Evolutionary conservation across 2,113 vertebrate genomes (phyloP).

Genomic region (Leptobrachium ailaonicum): DNA sequence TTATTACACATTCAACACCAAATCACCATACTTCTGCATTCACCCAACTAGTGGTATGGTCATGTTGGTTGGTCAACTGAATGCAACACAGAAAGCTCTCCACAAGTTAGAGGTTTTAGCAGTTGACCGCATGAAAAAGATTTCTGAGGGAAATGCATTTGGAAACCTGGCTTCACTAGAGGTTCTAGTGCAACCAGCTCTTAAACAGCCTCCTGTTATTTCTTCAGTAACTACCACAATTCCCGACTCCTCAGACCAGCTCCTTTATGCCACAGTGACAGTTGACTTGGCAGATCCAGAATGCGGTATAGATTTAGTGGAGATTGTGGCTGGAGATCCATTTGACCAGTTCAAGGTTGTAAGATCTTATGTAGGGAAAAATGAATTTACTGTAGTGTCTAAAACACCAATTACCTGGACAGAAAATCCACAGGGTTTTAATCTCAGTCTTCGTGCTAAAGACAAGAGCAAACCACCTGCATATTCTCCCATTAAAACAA

Average conservation of each 20-base stretch:
- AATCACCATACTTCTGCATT: conserved; percentile 75
- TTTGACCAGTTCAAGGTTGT: conserved; percentile 80
- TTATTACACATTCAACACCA: conserved; percentile 83
- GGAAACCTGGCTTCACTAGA: conserved; percentile 81
- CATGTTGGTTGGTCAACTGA: conserved; percentile 75
- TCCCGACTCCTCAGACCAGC: conserved; percentile 59
- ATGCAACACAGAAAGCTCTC: conserved; percentile 71
- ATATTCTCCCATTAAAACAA: conserved; percentile 69
- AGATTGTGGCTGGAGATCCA: conserved; percentile 81
- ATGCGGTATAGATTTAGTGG: conserved; percentile 69
- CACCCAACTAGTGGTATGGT: conserved; percentile 87
- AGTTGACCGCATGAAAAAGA: conserved; percentile 89
- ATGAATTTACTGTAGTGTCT: conserved; percentile 82
- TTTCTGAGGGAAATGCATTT: conserved; percentile 79
- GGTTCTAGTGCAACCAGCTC: conserved; percentile 75
- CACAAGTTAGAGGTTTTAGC: conserved; percentile 87
- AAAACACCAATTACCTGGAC: conserved; percentile 82
- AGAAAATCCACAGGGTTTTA: conserved; percentile 78
- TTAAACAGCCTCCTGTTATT: conserved; percentile 71
- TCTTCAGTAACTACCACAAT: conserved; percentile 55
- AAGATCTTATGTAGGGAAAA: conserved; percentile 70
- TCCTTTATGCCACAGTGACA: conserved; percentile 70
- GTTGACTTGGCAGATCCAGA: conserved; percentile 71
- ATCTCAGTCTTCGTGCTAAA: conserved; percentile 88
- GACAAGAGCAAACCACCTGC: conserved; percentile 71